Evolutionary conservation across 2,797 vertebrate genomes (phyloP).

Genomic region (Carapus acus): DNA sequence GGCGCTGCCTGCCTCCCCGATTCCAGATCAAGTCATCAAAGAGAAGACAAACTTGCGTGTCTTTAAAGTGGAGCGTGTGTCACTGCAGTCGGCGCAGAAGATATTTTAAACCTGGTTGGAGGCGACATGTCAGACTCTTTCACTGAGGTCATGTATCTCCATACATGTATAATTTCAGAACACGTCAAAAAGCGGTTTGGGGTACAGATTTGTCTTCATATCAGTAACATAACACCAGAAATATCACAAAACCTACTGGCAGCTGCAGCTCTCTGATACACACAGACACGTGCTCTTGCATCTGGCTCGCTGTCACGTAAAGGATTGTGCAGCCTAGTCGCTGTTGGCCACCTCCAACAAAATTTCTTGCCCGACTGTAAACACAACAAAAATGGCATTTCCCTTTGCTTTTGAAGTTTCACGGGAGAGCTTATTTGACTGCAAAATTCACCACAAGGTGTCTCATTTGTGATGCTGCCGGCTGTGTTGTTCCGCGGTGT

Average conservation of each 20-base stretch:
- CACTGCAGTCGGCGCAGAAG: background rate
- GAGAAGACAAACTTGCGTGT: background rate
- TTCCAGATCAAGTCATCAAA: background rate
- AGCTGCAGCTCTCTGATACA: background rate
- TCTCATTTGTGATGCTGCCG: conserved; percentile 46
- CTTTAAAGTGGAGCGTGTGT: background rate
- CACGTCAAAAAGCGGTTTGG: background rate
- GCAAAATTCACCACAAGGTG: conserved; percentile 38
- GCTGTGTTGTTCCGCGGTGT: conserved; percentile 42
- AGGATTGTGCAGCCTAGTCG: background rate
- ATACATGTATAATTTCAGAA: conserved; percentile 1
- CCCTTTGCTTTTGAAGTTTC: conserved; percentile 30
- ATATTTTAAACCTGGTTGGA: background rate
- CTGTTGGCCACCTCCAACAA: background rate
- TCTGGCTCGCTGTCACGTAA: too few species aligned
- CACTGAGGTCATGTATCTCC: background rate
- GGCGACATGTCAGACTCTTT: background rate
- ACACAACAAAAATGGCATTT: conserved; percentile 7
- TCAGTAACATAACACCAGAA: background rate
- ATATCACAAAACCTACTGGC: too few species aligned
- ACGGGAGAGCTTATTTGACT: conserved; percentile 23
- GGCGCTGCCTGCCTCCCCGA: background rate
- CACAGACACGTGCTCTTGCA: too few species aligned
- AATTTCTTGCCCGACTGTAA: background rate
- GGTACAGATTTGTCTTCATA: background rate